Evolutionary conservation across 2,113 vertebrate genomes (phyloP).

Genomic region (Grammomys dolichurus): DNA sequence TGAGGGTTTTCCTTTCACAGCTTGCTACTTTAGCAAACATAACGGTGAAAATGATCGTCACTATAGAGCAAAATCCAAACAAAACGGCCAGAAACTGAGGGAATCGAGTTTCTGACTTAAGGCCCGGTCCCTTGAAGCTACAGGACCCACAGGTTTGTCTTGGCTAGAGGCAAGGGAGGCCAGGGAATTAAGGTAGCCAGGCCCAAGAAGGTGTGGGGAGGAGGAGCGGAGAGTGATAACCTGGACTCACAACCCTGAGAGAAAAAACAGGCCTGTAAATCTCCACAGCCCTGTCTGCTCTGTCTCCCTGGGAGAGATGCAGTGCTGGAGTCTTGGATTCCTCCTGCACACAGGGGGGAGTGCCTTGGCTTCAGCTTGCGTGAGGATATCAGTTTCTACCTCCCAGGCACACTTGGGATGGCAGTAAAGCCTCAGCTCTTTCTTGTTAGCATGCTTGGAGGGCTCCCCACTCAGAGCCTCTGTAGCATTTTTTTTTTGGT

Average conservation of each 20-base stretch:
- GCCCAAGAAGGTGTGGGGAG: background rate
- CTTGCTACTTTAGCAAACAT: background rate
- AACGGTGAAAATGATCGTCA: background rate
- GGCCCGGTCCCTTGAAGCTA: background rate
- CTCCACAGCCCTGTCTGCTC: background rate
- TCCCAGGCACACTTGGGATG: background rate
- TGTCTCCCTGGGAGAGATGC: background rate
- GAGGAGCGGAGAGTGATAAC: background rate
- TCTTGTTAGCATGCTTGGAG: background rate
- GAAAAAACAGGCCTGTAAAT: background rate
- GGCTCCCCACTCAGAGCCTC: background rate
- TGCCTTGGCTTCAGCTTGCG: background rate
- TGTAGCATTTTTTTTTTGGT: background rate
- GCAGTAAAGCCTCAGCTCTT: background rate
- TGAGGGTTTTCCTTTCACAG: background rate
- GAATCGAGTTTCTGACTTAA: background rate
- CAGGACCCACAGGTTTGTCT: background rate
- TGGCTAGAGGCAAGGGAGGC: background rate
- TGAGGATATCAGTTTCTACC: background rate
- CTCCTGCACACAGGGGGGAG: background rate
- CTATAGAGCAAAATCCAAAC: background rate
- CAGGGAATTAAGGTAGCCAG: background rate
- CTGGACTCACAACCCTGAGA: background rate
- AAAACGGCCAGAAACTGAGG: background rate
- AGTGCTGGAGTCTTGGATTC: background rate